A percentile compares a stretch with the other conserved stretches of the same genome.
phyloP scores from a whole-genome alignment of 2,113 vertebrate genomes.

The Aspidoscelis tigris region DNA sequence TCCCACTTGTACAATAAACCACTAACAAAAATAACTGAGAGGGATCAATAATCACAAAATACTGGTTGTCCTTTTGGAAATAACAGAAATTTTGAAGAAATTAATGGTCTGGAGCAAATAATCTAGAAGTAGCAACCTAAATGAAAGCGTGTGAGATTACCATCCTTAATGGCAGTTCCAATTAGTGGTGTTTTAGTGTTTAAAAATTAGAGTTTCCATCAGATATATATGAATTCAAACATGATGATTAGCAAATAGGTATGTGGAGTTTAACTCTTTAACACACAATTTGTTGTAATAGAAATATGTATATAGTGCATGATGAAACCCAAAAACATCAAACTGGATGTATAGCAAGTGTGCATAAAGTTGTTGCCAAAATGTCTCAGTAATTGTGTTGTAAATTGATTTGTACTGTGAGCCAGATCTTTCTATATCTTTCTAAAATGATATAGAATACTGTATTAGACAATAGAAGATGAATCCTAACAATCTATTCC shows the following conservation, averaged over 20 bases:
- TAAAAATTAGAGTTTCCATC: conserved; percentile 42
- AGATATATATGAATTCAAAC: conserved; percentile 58
- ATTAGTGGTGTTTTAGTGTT: conserved; percentile 26
- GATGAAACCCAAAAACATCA: neutral
- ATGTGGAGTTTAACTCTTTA: conserved; percentile 53
- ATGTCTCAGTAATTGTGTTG: neutral
- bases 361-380: neutral
- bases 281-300: neutral
- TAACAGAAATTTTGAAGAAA: too few relatives aligned
- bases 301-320: neutral
- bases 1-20: neutral
- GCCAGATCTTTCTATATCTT: neutral
- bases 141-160: neutral
- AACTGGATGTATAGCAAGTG: neutral
- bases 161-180: neutral
- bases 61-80: neutral
- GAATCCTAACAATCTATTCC: neutral
- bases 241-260: conserved; percentile 55
- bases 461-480: neutral
- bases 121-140: neutral
- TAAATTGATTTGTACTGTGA: neutral
- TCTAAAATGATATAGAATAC: neutral
- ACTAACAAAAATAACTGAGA: neutral
- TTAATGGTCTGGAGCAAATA: neutral
- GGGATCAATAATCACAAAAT: neutral